These are phyloP conservation scores for Hirtodrosophila histrioides DNA, from an alignment of 2,888 invertebrate genomes.

Conservation along the genomic window DNA sequence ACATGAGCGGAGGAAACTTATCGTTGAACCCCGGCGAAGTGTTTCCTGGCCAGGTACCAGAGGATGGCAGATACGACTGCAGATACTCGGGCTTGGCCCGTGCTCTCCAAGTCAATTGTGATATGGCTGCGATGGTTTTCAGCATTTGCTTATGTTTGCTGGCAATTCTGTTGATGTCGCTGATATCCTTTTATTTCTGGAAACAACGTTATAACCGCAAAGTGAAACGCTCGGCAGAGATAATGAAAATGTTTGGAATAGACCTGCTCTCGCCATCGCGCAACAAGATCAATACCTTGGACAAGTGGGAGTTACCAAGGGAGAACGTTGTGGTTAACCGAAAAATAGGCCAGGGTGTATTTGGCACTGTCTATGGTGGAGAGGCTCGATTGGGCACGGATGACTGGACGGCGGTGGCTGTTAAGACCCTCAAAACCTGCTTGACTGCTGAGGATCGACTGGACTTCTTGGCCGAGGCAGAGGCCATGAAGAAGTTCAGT, in stretches of 20 bases:
- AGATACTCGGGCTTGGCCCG: slow-evolving; percentile 88
- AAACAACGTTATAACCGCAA: slow-evolving; percentile 89
- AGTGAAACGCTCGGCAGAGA: slow-evolving; percentile 87
- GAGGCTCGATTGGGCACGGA: slow-evolving; percentile 89
- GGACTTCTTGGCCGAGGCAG: slow-evolving; percentile 96
- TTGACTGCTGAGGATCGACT: slow-evolving; percentile 93
- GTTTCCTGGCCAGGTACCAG: slow-evolving; percentile 84
- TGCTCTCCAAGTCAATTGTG: slow-evolving; percentile 89
- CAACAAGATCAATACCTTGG: slow-evolving; percentile 86
- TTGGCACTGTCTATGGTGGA: slow-evolving; percentile 94
- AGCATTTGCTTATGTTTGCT: slow-evolving; percentile 87
- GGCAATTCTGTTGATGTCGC: slow-evolving; percentile 79
- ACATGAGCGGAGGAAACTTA: slow-evolving; percentile 28
- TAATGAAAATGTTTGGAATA: slow-evolving; percentile 90
- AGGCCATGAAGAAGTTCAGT: slow-evolving; percentile 96
- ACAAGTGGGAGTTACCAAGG: slow-evolving; percentile 94
- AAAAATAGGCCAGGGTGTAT: slow-evolving; percentile 94
- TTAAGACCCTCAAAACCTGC: slow-evolving; percentile 94
- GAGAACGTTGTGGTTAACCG: slow-evolving; percentile 94
- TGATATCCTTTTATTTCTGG: slow-evolving; percentile 87
- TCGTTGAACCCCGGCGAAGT: slow-evolving; percentile 75
- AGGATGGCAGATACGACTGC: slow-evolving; percentile 89
- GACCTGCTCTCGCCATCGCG: slow-evolving; percentile 86
- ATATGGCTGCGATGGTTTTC: slow-evolving; percentile 86
- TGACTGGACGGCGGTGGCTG: slow-evolving; percentile 94